Percentiles rank a stretch among this genome's conserved stretches.
These are phyloP conservation scores for Nymphalis urticae DNA, from an alignment of 2,888 invertebrate genomes.

Conservation along the genomic window DNA sequence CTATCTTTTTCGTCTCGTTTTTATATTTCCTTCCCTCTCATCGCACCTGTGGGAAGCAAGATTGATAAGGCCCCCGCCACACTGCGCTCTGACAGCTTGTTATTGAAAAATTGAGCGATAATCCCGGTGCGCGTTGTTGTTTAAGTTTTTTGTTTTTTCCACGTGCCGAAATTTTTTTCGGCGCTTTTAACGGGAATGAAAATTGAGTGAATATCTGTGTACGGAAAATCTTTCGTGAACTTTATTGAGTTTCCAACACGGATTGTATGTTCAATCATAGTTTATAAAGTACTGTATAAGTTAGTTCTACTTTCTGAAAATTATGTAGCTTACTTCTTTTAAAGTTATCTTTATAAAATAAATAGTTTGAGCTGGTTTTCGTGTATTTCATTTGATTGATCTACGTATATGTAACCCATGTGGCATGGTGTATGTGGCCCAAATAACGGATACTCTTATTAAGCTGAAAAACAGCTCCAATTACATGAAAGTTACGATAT, in stretches of 20 bases:
- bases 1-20: slow-evolving; percentile 29
- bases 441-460: no score
- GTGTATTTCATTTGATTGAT: no score
- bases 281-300: neutral
- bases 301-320: neutral
- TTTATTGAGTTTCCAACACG: slow-evolving; percentile 9
- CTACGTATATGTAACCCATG: no score
- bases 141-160: slow-evolving; percentile 55
- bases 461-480: no score
- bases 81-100: slow-evolving; percentile 67
- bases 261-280: slow-evolving; percentile 13
- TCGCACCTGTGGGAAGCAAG: slow-evolving; percentile 68
- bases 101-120: slow-evolving; percentile 79
- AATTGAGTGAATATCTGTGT: slow-evolving; percentile 42
- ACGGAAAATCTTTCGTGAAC: slow-evolving; percentile 13
- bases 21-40: slow-evolving; percentile 32
- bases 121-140: slow-evolving; percentile 62
- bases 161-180: slow-evolving; percentile 38
- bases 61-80: slow-evolving; percentile 66
- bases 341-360: no score
- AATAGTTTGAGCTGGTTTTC: no score
- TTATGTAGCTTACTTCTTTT: no score
- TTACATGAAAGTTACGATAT: no score
- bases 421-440: no score
- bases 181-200: slow-evolving; percentile 43